A percentile compares a stretch with the other conserved stretches of the same genome.
These are phyloP conservation scores for Anthopleura sola DNA, from an alignment of 64 coral and sea anemone genomes.

Conservation along the genomic window DNA sequence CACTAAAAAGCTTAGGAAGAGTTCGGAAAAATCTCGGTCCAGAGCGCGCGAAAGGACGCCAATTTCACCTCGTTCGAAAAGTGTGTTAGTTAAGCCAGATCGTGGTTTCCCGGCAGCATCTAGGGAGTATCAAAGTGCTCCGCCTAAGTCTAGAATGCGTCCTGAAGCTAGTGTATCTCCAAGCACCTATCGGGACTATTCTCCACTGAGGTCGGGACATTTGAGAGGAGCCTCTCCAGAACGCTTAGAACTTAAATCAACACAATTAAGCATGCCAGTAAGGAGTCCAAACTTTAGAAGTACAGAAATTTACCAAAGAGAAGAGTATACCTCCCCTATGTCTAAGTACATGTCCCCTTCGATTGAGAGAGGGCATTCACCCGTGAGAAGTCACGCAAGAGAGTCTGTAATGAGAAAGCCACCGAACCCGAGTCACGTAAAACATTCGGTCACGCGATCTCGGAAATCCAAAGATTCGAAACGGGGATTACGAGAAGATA, in stretches of 20 bases:
- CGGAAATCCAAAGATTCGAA: constrained; percentile 1
- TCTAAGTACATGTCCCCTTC: constrained; percentile 2
- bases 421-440: constrained; percentile 8
- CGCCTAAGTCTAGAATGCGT: constrained; percentile 4
- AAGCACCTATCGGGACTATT: constrained; percentile 9
- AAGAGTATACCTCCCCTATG: not conserved
- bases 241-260: not conserved
- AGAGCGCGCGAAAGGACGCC: constrained; percentile 18
- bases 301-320: constrained; percentile 9
- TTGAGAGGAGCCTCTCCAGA: not conserved
- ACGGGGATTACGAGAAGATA: constrained; percentile 30
- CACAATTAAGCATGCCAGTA: constrained; percentile 4
- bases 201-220: constrained; percentile 6
- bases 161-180: constrained; percentile 15
- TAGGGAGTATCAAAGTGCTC: constrained; percentile 15
- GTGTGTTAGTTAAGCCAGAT: constrained; percentile 23
- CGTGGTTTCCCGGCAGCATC: not conserved
- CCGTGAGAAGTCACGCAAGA: not conserved
- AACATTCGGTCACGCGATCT: constrained; percentile 1
- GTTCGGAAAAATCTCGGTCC: constrained; percentile 29
- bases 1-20: constrained; percentile 82
- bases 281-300: constrained; percentile 6
- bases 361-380: not conserved
- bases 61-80: constrained; percentile 45
- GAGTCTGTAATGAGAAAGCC: not conserved